phyloP scores from a whole-genome alignment of 2,113 vertebrate species.

The Rana temporaria region DNA sequence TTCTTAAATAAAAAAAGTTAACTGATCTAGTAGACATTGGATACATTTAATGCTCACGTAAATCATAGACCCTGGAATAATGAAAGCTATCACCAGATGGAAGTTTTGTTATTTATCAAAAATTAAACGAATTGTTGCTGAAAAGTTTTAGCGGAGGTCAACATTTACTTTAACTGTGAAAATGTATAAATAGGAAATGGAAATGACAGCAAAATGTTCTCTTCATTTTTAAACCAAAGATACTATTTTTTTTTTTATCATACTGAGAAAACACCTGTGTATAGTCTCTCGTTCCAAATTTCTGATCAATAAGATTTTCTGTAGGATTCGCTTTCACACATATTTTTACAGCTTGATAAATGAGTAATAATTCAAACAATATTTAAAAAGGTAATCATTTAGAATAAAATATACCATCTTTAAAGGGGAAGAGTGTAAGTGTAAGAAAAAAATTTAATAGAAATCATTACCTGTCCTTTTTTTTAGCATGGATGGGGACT shows the following conservation, averaged over 20 bases:
- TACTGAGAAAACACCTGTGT: not conserved
- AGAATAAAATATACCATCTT: no score
- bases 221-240: not conserved
- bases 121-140: not conserved
- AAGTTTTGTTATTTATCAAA: constrained; percentile 9
- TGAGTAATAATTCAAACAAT: no score
- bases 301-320: not conserved
- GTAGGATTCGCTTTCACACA: no score
- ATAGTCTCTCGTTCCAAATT: not conserved
- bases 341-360: no score
- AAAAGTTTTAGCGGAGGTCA: not conserved
- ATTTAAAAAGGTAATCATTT: no score
- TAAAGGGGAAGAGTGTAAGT: no score
- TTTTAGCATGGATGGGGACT: no score
- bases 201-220: not conserved
- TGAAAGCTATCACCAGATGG: constrained; percentile 16
- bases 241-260: not conserved
- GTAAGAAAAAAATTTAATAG: no score
- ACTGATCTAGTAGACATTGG: no score
- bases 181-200: not conserved
- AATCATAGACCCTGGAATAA: not conserved
- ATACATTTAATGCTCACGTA: not conserved
- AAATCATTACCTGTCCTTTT: no score
- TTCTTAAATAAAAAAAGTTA: no score
- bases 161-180: constrained; percentile 17